Percentiles rank a stretch among this genome's conserved stretches.
Conservation (phyloP, 2,888 invertebrate genomes). For the Ametastegia equiseti region DNA sequence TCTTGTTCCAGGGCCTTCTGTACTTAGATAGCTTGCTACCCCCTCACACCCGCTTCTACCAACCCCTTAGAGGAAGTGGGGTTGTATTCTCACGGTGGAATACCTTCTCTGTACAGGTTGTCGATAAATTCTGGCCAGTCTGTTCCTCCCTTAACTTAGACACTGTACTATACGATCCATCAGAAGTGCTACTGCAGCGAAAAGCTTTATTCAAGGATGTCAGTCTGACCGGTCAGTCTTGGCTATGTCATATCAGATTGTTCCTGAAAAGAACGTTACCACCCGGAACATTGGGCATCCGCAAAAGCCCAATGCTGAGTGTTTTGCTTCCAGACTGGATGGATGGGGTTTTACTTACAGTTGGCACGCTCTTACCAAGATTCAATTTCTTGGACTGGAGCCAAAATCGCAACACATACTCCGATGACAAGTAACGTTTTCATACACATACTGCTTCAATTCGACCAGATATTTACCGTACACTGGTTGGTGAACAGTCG, state of each 20-base stretch:
- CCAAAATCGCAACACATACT: slow-evolving; percentile 9
- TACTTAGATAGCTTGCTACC: slow-evolving; percentile 8
- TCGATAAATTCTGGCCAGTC: slow-evolving; percentile 71
- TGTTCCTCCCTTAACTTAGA: neutral
- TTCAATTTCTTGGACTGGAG: slow-evolving; percentile 7
- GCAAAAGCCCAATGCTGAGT: slow-evolving; percentile 23
- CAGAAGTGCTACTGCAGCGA: neutral
- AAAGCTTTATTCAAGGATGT: neutral
- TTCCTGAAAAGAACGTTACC: neutral
- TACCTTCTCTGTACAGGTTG: slow-evolving; percentile 67
- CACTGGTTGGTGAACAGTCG: neutral
- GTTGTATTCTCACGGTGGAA: neutral
- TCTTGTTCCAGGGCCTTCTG: slow-evolving; percentile 60
- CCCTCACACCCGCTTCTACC: neutral
- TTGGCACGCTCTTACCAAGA: slow-evolving; percentile 23
- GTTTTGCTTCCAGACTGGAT: slow-evolving; percentile 11
- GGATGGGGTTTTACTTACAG: slow-evolving; percentile 32
- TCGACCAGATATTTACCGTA: neutral
- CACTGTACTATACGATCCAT: neutral
- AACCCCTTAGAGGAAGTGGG: neutral
- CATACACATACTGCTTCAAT: slow-evolving; percentile 7
- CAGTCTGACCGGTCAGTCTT: slow-evolving; percentile 5
- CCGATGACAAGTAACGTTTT: too few relatives aligned
- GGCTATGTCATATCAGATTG: slow-evolving; percentile 15
- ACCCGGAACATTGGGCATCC: neutral